Conservation (phyloP, 1,140 invertebrate genomes). For the Pseudomyrmex flavicornis region DNA sequence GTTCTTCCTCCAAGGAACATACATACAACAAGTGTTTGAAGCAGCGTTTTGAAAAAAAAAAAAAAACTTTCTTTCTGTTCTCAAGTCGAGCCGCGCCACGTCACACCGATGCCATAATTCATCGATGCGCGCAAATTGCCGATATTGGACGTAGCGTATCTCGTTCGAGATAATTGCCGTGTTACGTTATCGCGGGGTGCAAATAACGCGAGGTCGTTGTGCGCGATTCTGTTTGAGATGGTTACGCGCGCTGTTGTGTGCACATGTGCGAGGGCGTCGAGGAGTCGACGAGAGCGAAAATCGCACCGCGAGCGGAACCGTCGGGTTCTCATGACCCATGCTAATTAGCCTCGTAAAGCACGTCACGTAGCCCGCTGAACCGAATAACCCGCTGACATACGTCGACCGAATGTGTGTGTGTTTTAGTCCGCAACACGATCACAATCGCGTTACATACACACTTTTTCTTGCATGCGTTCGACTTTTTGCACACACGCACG, state of each 20-base stretch:
- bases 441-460: slow-evolving; percentile 21
- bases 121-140: slow-evolving; percentile 16
- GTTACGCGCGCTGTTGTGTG: not conserved
- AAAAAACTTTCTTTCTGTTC: not conserved
- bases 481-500: not conserved
- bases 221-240: not conserved
- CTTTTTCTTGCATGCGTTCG: slow-evolving; percentile 16
- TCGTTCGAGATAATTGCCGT: slow-evolving; percentile 14
- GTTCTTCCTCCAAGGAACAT: not conserved
- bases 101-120: slow-evolving; percentile 4
- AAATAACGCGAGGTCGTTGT: slow-evolving; percentile 6
- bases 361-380: slow-evolving; percentile 46
- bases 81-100: not conserved
- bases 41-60: not conserved
- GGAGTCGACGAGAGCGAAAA: slow-evolving; percentile 34
- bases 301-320: slow-evolving; percentile 37
- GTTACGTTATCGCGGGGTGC: not conserved
- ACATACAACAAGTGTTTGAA: not conserved
- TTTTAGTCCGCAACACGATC: not conserved
- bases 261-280: not conserved
- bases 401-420: not conserved
- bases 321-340: slow-evolving; percentile 53
- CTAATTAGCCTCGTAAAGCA: slow-evolving; percentile 60
- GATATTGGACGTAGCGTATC: not conserved
- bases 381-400: slow-evolving; percentile 55